Evolutionary conservation across 2,888 invertebrate species (phyloP).

Genomic region (Drosophila trichaetosa): DNA sequence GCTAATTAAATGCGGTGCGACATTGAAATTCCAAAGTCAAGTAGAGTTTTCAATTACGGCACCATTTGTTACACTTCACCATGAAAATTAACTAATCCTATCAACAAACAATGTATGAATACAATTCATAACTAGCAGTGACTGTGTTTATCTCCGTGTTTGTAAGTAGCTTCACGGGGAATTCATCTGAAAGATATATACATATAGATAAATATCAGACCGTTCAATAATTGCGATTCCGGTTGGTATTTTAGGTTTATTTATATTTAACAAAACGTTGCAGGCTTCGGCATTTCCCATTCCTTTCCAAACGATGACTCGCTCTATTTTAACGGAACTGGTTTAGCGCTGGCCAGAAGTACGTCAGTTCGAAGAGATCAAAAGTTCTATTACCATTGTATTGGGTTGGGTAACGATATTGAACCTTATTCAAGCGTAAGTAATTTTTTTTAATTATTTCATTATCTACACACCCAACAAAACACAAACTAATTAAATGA

Average conservation of each 20-base stretch:
- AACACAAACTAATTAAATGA: constrained; percentile 25
- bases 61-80: constrained; percentile 63
- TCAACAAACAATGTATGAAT: constrained; percentile 54
- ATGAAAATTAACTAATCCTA: constrained; percentile 64
- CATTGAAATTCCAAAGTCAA: constrained; percentile 76
- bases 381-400: constrained; percentile 51
- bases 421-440: constrained; percentile 20
- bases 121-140: background rate
- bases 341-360: constrained; percentile 62
- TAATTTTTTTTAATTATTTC: constrained; percentile 27
- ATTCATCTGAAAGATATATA: constrained; percentile 3
- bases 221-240: constrained; percentile 52
- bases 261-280: constrained; percentile 35
- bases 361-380: constrained; percentile 59
- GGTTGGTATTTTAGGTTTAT: constrained; percentile 35
- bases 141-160: constrained; percentile 25
- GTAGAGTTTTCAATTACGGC: constrained; percentile 60
- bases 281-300: constrained; percentile 59
- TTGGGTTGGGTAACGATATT: constrained; percentile 44
- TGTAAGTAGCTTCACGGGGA: constrained; percentile 26
- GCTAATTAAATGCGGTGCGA: constrained; percentile 65
- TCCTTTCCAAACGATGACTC: constrained; percentile 48
- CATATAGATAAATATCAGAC: background rate
- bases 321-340: constrained; percentile 47
- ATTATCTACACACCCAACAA: constrained; percentile 32